A percentile compares a stretch with the other conserved stretches of the same genome.
Evolutionary conservation across 2,113 vertebrate species (phyloP).

Genomic region (Lichenostomus cassidix): DNA sequence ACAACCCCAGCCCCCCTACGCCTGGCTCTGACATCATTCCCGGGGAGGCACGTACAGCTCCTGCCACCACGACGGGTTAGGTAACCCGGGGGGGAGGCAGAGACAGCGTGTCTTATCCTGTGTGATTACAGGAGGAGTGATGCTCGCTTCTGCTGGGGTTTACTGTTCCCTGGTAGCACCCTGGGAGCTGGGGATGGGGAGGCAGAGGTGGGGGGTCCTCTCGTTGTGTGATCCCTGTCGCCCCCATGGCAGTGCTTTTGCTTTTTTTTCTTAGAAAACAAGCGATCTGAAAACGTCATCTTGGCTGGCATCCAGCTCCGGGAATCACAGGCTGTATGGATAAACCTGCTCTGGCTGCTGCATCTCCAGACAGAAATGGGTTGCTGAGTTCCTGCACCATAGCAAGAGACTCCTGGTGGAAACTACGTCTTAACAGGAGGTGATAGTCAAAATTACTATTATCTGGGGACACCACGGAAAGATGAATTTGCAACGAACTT

Average conservation of each 20-base stretch:
- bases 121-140: not conserved
- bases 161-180: not conserved
- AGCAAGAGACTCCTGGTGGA: not conserved
- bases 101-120: not conserved
- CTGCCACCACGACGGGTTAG: not conserved
- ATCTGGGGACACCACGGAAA: not conserved
- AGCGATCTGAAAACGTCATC: not conserved
- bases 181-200: not conserved
- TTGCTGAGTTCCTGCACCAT: not conserved
- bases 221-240: not conserved
- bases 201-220: not conserved
- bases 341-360: not conserved
- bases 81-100: not conserved
- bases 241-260: not conserved
- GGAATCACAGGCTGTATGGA: not conserved
- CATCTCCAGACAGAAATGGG: not conserved
- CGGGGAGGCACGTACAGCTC: not conserved
- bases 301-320: not conserved
- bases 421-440: not conserved
- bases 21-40: not conserved
- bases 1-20: not conserved
- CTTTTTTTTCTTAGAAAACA: not conserved
- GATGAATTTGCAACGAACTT: not conserved
- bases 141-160: not conserved
- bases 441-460: not conserved